These are phyloP conservation scores for Sebastes schlegelii DNA, from an alignment of 2,113 vertebrate species.

Conservation along the genomic window DNA sequence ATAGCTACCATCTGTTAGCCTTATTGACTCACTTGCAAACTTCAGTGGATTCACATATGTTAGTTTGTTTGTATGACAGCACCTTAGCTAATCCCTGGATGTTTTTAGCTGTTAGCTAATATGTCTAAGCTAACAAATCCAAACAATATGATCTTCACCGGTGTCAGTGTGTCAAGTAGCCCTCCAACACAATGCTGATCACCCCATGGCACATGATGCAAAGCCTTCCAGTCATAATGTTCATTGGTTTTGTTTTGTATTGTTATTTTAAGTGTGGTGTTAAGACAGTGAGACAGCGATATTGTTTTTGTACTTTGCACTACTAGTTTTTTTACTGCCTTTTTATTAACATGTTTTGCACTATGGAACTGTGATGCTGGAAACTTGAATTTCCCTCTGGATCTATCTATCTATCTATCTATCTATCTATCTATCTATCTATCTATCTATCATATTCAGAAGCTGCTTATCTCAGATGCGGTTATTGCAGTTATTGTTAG, in stretches of 20 bases:
- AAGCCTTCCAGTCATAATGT: not conserved
- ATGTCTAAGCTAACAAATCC: not conserved
- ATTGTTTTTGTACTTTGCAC: no score
- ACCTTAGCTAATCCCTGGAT: not conserved
- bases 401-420: no score
- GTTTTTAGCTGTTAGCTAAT: not conserved
- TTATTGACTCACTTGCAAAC: not conserved
- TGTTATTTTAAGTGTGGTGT: not conserved
- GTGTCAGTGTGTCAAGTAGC: constrained; percentile 40
- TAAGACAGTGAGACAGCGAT: no score
- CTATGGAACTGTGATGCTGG: no score
- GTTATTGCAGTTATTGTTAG: not conserved
- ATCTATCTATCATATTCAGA: not conserved
- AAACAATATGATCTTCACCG: not conserved
- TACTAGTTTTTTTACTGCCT: no score
- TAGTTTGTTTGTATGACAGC: not conserved
- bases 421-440: no score
- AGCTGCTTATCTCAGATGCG: constrained; percentile 19
- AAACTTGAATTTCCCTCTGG: no score
- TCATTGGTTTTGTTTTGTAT: no score
- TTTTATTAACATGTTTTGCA: no score
- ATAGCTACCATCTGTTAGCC: not conserved
- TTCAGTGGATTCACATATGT: not conserved
- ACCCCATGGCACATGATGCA: not conserved
- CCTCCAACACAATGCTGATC: not conserved